Conservation (phyloP, 1,140 invertebrate genomes). For the Drosophila nebulosa region DNA sequence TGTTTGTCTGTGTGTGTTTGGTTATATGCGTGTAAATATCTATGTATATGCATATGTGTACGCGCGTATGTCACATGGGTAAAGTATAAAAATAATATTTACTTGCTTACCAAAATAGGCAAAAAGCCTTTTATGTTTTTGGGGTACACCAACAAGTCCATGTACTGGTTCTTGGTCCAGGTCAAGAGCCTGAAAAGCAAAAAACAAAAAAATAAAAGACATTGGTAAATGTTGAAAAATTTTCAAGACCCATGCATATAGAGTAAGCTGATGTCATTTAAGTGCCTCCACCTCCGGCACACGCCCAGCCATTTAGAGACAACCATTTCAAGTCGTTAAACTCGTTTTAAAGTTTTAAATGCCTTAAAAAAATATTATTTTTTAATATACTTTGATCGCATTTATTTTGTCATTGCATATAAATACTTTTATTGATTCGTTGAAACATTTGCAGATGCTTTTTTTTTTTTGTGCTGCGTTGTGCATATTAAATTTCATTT, state of each 20-base stretch:
- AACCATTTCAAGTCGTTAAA: background rate
- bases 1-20: background rate
- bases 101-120: constrained; percentile 61
- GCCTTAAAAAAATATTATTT: background rate
- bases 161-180: constrained; percentile 7
- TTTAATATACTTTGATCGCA: background rate
- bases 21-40: background rate
- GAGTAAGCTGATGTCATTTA: background rate
- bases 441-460: background rate
- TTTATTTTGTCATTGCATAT: background rate
- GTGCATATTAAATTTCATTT: background rate
- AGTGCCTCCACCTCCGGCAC: background rate
- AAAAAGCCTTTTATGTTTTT: constrained; percentile 55
- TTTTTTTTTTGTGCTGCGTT: background rate
- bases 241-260: background rate
- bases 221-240: background rate
- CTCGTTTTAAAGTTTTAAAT: background rate
- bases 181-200: constrained; percentile 25
- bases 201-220: background rate
- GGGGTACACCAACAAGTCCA: background rate
- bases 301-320: too few species aligned
- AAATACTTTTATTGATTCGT: background rate
- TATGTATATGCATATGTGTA: constrained; percentile 13
- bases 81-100: constrained; percentile 74
- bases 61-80: constrained; percentile 23